Conservation (phyloP, 2,888 invertebrate species). For the Augochlorella aurata region DNA sequence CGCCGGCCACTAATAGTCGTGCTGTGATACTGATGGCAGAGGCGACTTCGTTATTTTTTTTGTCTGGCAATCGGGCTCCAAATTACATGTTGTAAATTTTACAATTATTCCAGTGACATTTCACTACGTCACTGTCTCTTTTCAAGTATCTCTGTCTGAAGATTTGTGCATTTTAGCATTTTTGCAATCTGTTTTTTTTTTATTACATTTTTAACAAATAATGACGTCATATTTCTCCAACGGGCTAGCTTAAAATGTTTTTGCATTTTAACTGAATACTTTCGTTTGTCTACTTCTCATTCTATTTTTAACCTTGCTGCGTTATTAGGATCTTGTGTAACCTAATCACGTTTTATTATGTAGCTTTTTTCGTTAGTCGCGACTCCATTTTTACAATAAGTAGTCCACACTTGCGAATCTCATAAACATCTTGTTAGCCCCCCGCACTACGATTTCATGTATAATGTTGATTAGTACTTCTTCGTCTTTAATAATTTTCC, state of each 20-base stretch:
- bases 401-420: no score
- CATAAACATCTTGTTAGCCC: no score
- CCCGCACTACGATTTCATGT: no score
- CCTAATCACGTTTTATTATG: neutral
- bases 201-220: neutral
- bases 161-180: neutral
- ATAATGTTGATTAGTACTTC: no score
- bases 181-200: neutral
- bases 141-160: neutral
- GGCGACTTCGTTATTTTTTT: neutral
- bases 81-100: neutral
- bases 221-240: neutral
- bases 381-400: no score
- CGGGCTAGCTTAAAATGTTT: neutral
- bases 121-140: no score
- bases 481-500: no score
- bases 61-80: neutral
- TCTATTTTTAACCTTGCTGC: no score
- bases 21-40: neutral
- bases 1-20: neutral
- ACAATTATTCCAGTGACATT: neutral
- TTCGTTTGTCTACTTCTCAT: neutral
- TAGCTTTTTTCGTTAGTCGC: no score
- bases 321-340: no score
- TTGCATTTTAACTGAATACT: neutral